Conservation (phyloP, 2,113 vertebrate genomes). For the Oreochromis tanganicae region DNA sequence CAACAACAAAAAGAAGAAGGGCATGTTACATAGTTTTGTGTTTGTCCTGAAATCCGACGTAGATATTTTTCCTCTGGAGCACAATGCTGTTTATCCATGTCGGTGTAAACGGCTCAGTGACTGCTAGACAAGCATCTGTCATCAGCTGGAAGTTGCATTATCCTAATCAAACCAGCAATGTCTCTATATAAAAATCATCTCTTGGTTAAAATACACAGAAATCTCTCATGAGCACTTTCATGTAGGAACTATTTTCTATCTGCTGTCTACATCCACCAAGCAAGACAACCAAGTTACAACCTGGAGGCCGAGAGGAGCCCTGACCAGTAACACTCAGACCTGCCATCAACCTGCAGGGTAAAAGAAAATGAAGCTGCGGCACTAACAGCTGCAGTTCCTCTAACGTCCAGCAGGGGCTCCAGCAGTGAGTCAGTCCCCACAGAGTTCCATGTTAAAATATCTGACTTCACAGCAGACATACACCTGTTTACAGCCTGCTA, state of each 20-base stretch:
- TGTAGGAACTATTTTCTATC: background rate
- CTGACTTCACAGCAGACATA: background rate
- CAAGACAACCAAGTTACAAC: background rate
- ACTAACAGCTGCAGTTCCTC: background rate
- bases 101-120: background rate
- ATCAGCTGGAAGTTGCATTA: background rate
- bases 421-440: background rate
- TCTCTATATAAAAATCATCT: background rate
- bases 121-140: background rate
- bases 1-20: background rate
- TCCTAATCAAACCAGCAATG: background rate
- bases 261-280: background rate
- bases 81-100: background rate
- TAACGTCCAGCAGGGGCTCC: background rate
- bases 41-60: background rate
- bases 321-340: background rate
- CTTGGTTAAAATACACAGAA: background rate
- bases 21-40: background rate
- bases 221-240: background rate
- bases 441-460: background rate
- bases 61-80: background rate
- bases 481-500: background rate
- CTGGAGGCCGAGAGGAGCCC: background rate
- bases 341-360: background rate
- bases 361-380: background rate